Evolutionary conservation across 1,140 invertebrate species (phyloP), one percentile per base, ranked within the genome.

Genomic region (Aphelinus certus): DNA sequence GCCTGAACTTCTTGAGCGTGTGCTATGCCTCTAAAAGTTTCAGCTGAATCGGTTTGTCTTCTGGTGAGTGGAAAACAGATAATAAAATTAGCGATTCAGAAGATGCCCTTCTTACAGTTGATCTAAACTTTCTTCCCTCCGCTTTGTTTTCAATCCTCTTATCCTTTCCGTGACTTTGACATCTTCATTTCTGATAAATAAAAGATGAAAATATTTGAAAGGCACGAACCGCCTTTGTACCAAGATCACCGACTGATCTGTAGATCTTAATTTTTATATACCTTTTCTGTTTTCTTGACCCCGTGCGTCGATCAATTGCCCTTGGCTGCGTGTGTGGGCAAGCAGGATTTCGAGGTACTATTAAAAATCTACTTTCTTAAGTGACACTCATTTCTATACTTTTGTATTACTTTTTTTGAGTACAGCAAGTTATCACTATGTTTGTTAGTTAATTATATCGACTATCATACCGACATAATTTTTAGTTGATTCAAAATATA

Each of bases 271-370:
- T 75, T 75, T 71, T 55, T 69, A 86, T 84, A 83, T 86, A 84
- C 83, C 79, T 82, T 87, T 84, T 87, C 85, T 84, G 84, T 84
- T 86, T 84, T 83, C 83, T 88, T 84, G 86, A 85, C 85, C 84
- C 83, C 83, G 82, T 87, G 83, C 83, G 83, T 86, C 84, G 85
- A 76, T 76, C 69, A 71, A 73, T 69, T 69, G 65, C 71, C 71
- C 7, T 64, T 76, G 75, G 75, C 84, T 86, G 83, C 85, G 82
- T 82, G 83, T 84, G 84, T 85, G 85, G 84, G 87, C 86, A 84
- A 86, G 84, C 86, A 88, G 87, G 87, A 88, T 88, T 88, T 88
- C 83, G 87, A 88, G 87, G 87, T 88, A 88, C 83, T 82, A 82
- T 78, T 81, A 71, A 80, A 85, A 81, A 85, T 84, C 84, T 83